Base-by-base conservation (phyloP, 2,888 invertebrate species). In the Agrenia bidenticulata region DNA sequence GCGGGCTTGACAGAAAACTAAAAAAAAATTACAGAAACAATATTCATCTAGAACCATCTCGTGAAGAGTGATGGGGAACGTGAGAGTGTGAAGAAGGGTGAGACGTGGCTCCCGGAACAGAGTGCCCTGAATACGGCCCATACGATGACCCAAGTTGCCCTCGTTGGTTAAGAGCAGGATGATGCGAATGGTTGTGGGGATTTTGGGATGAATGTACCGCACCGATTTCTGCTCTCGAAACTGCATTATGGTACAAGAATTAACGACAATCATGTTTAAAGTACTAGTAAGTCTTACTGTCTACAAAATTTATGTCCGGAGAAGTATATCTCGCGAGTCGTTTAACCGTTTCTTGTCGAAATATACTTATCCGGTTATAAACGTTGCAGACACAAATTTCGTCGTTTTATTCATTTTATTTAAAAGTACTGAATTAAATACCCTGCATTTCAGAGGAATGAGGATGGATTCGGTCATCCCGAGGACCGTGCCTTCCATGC, bases 91-190 rank as follows among this genome's bases (percentile, higher is more conserved):
- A 51, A 23, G 24, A 51, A 4, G 21, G 51, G 23, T 51, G 51
- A 15, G 51, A 19, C 2, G 51, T 9, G 7, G 23, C 4, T 26
- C 27, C 49, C 21, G 49, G 21, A 26, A 15, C 15, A 26, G 42
- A 7, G 23, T 66, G 69, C 2, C 64, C 41, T 19, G 66, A 61
- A 26, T 67, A 72, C 2, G 66, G 61, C 1, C 66, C 64, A 42
- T 58, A 72, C 2, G 69, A 64, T 61, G 58, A 32, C 9, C 42
- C 49, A 27, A 26, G 24, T 23, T 68, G 71, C 13, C 66, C 62
- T 24, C 70, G 23, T 15, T 62, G 61, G 27, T 41, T 55, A 32
- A 65, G 62, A n/a, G 51, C 41, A 39, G 62, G 63, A 57, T 71
- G 71, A n/a, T 45, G 41, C 0, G 56, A 32, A 57, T 66, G 68